Base-by-base conservation (phyloP, 1,140 invertebrate species). In the Cepaea nemoralis region DNA sequence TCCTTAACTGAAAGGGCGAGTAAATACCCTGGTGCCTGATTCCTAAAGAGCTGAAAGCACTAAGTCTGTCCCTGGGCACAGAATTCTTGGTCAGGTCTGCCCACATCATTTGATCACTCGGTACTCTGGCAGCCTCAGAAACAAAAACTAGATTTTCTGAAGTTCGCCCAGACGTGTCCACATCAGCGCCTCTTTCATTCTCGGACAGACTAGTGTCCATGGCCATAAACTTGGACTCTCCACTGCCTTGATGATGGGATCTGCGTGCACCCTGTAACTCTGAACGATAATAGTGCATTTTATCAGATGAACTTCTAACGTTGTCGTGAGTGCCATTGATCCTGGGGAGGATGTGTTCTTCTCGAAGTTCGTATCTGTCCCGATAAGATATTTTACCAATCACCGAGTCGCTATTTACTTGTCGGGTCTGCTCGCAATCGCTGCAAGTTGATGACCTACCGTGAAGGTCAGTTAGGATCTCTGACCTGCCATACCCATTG, bases 21-120 rank as follows among this genome's bases (percentile, higher is more conserved):
- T 69, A 69, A 6, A 69, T 27, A 2, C 31, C 5, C 19, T 67
- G 77, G 24, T n/a, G 22, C 27, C 77, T 67, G 37, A 69, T 22
- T 22, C 77, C 77, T 24, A 78, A 66, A 22, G 59, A 48, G 77
- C 59, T 69, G 77, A 78, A 78, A 31, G 66, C 66, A 63, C 77
- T 69, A 10, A 69, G 5, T 35, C 66, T 78, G 40, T 78, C 63
- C 37, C 77, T 42, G 33, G 77, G 33, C 16, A 42, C 1, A 24
- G 39, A 12, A 63, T 0, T 39, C 39, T 77, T 77, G 3, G 37
- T 22, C 14, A 77, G 19, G 27, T 77, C 59, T 39, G 75, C n/a
- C 75, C 75, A 77, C 33, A 40, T 42, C 8, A 74, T 42, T 2
- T 39, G 5, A 33, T 74, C 71, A 33, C 39, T 45, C 19, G 71